Evolutionary conservation across 2,888 invertebrate genomes (phyloP), one percentile per base, ranked within the genome.

Genomic region (Sclerodermus sp.): DNA sequence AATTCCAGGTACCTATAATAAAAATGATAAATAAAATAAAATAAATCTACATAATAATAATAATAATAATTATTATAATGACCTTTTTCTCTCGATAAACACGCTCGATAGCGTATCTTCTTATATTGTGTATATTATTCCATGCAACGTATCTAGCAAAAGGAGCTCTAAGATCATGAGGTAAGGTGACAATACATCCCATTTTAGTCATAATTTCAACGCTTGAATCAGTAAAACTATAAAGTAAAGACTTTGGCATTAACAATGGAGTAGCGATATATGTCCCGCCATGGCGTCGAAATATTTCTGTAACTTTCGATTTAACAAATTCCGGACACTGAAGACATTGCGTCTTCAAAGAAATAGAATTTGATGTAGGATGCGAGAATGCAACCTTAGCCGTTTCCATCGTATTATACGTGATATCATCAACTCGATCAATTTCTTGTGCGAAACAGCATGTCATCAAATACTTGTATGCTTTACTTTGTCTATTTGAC

Each of bases 171-270:
- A 96, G 82, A 79, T 97, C 94, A 70, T 89, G 87, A 0, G 96
- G 95, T 47, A 96, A 78, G 43, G 88, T 86, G 6, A 95, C 91
- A 0, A 96, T 85, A 49, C 86, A 86, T 0, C 96, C 96, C 18
- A 88, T 88, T 51, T 89, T 85, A 1, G 94, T 93, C 92, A 97
- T 94, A 10, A 95, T 80, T 62, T 86, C 86, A 0, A 93, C 92
- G 39, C 82, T 82, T 16, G 85, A 83, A 47, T 87, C 84, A 36
- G 81, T 78, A 23, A 23, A 23, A 40, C 82, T 79, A 61, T 83
- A 84, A 78, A 82, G 85, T 14, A 68, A 60, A 0, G 86, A 85
- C 16, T 87, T 84, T 0, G 96, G 96, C 73, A 90, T 87, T 23
- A 96, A 79, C 0, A 93, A 76, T 0, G 95, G 93, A 0, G 93